These are phyloP conservation scores for Actinostola sp. DNA, from an alignment of 92 coral and sea anemone genomes.

Conservation along the genomic window DNA sequence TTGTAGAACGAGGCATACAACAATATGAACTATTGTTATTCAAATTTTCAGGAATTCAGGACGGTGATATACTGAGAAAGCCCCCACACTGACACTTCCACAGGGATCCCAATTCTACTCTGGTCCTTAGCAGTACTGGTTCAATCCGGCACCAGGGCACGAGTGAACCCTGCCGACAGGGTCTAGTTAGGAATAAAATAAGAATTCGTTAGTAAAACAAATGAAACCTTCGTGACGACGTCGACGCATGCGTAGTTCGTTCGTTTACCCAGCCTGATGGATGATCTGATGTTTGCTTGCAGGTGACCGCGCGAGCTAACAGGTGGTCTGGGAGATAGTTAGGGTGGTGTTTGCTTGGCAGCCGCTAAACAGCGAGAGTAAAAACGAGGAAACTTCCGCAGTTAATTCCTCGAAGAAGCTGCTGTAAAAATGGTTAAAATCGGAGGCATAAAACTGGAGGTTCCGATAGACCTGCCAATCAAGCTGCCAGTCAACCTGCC, in stretches of 20 bases:
- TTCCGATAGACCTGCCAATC: conserved; percentile 29
- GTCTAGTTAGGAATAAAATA: no score
- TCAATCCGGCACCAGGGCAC: no score
- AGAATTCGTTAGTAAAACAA: background rate
- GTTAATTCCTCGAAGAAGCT: background rate
- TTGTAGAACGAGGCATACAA: no score
- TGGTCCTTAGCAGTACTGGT: no score
- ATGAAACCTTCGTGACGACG: background rate
- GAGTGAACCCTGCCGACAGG: no score
- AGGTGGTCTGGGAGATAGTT: conserved; percentile 30
- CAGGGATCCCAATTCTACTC: no score
- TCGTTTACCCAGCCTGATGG: conserved; percentile 4
- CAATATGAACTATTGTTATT: no score
- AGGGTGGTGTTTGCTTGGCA: conserved; percentile 40
- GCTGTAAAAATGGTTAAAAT: conserved; percentile 32
- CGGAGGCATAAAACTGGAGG: conserved; percentile 22
- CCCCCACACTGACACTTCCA: no score
- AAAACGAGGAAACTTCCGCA: background rate
- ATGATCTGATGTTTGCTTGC: conserved; percentile 50
- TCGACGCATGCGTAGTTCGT: conserved; percentile 11
- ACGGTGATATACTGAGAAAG: no score
- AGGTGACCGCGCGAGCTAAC: conserved; percentile 33
- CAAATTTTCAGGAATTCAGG: no score
- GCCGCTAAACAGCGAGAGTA: conserved; percentile 25
- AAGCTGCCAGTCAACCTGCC: conserved; percentile 33